These are phyloP conservation scores for Prinia subflava DNA, from an alignment of 2,113 vertebrate species.

Conservation along the genomic window DNA sequence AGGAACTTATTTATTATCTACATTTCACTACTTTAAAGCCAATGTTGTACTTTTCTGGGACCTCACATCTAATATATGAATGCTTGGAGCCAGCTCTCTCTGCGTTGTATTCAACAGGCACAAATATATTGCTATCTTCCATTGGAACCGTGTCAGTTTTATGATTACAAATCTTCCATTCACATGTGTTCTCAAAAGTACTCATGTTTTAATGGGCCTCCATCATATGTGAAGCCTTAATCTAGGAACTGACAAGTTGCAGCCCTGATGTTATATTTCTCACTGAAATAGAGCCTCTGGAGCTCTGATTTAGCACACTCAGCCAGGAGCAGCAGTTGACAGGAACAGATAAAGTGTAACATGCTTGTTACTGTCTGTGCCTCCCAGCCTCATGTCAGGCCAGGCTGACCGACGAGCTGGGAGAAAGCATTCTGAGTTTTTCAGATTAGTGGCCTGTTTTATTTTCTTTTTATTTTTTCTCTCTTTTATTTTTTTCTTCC, in stretches of 20 bases:
- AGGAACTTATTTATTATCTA: neutral
- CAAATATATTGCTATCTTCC: neutral
- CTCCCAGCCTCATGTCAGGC: neutral
- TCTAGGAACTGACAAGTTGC: conserved; percentile 28
- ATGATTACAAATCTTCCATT: conserved; percentile 32
- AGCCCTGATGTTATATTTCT: neutral
- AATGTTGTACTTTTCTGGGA: neutral
- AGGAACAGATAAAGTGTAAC: conserved; percentile 1
- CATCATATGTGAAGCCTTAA: conserved; percentile 29
- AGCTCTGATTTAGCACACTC: neutral
- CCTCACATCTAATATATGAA: conserved; percentile 9
- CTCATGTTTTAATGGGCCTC: conserved; percentile 35
- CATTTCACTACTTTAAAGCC: neutral
- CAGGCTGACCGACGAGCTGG: neutral
- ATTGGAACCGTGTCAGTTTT: conserved; percentile 1
- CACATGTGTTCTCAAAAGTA: neutral
- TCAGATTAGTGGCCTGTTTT: neutral
- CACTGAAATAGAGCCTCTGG: conserved; percentile 1
- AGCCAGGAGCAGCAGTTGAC: neutral
- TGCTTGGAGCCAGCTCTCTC: neutral
- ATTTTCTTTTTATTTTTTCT: neutral
- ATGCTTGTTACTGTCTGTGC: neutral
- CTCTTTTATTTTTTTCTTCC: too few relatives aligned
- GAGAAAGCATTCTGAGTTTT: neutral
- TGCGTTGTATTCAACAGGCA: neutral